Evolutionary conservation across 2,797 vertebrate species (phyloP), one percentile per base, ranked within the genome.

Genomic region (Hephaestus fuliginosus): DNA sequence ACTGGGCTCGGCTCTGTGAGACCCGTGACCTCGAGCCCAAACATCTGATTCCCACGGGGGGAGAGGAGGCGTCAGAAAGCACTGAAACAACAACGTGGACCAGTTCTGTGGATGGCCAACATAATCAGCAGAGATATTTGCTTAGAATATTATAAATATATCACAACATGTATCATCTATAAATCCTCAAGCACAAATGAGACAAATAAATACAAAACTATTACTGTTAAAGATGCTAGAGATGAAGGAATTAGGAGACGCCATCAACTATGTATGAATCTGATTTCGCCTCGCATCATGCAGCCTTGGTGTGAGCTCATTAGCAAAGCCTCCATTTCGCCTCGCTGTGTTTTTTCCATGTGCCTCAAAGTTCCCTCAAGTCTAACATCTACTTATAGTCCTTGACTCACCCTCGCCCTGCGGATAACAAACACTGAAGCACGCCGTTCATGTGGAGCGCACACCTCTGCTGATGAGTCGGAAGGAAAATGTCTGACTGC

Each of bases 41-140:
- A 80, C 46, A 43, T 77, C 10, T 10, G 66, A 83, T 93, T 94
- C 91, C 91, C 94, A 93, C 82, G 86, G 75, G 41, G 49, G 82
- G 74, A 12, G 76, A 8, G 44, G 18, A 39, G 67, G 73, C 13
- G 28, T 15, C 11, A 20, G 30, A 33, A 48, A 43, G 43, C 8
- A 22, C 22, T 39, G 17, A 44, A 67, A 76, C 25, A 57, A 74
- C 28, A 70, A 78, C 36, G 64, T 14, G 17, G 12, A 36, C 22
- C 7, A 39, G 1, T 7, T 68, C 48, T 17, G 15, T 48, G 43
- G 20, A 15, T 58, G 30, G 30, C 3, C 30, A 41, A 44, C 7
- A 22, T 11, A 20, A 68, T 73, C 20, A 51, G 11, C n/a, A 33
- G 30, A 33, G 30, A 33, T 33, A 28, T 43, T 14, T n/a, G 10